phyloP scores from a whole-genome alignment of 1,140 invertebrate genomes.

The Doryteuthis pealeii region DNA sequence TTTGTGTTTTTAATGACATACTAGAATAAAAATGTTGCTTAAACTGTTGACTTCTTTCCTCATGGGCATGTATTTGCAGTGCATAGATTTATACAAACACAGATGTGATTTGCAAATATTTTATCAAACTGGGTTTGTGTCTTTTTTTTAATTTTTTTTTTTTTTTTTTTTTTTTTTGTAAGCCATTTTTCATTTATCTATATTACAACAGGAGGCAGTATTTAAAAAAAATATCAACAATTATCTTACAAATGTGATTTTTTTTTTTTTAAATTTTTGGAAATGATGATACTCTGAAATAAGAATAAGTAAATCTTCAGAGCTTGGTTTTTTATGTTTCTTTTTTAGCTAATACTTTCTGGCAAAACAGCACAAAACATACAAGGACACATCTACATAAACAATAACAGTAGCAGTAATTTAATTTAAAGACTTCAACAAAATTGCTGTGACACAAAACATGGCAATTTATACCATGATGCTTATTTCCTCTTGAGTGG shows the following conservation, averaged over 20 bases:
- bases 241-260: slow-evolving; percentile 9
- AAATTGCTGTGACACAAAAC: slow-evolving; percentile 11
- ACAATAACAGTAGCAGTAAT: slow-evolving; percentile 13
- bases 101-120: slow-evolving; percentile 11
- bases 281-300: slow-evolving; percentile 10
- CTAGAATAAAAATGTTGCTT: slow-evolving; percentile 1
- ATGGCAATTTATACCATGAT: slow-evolving; percentile 1
- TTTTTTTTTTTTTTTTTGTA: slow-evolving; percentile 7
- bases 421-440: slow-evolving; percentile 16
- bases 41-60: neutral
- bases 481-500: neutral
- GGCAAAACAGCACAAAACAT: slow-evolving; percentile 12
- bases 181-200: neutral
- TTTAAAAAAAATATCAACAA: slow-evolving; percentile 3
- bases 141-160: neutral
- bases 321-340: neutral
- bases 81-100: slow-evolving; percentile 12
- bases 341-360: slow-evolving; percentile 8
- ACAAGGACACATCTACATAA: slow-evolving; percentile 10
- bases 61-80: neutral
- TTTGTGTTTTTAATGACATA: neutral
- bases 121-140: slow-evolving; percentile 14
- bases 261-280: neutral
- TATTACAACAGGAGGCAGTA: slow-evolving; percentile 9
- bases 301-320: slow-evolving; percentile 8